These are phyloP conservation scores for Euura saliciscinereae DNA, from an alignment of 1,140 invertebrate species.

Conservation along the genomic window DNA sequence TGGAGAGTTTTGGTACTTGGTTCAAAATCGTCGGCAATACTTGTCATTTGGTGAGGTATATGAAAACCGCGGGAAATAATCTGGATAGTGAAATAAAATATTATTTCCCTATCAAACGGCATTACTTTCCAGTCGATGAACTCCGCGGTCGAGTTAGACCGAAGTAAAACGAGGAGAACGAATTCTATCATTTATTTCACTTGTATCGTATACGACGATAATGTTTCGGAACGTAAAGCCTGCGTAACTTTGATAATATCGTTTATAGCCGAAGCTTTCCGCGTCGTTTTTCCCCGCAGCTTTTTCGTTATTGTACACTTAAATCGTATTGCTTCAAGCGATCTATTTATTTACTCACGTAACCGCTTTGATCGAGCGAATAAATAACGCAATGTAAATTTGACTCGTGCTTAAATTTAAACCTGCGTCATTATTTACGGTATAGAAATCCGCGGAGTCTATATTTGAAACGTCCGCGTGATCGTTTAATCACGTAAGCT, in stretches of 20 bases:
- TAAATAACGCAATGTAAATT: background rate
- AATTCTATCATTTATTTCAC: conserved; percentile 48
- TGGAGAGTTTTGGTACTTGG: background rate
- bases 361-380: background rate
- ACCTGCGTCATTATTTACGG: background rate
- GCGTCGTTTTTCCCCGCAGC: background rate
- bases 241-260: background rate
- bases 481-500: conserved; percentile 5
- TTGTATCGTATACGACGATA: conserved; percentile 16
- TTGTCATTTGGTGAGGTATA: conserved; percentile 23
- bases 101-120: conserved; percentile 55
- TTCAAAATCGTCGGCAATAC: background rate
- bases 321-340: background rate
- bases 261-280: background rate
- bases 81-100: conserved; percentile 46
- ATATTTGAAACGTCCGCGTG: background rate
- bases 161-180: conserved; percentile 18
- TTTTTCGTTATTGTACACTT: background rate
- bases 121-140: conserved; percentile 43
- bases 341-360: background rate
- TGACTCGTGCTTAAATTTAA: background rate
- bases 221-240: background rate
- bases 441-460: background rate
- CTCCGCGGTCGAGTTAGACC: conserved; percentile 16
- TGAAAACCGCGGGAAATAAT: conserved; percentile 28